Evolutionary conservation across 2,113 vertebrate genomes (phyloP).

Genomic region (Spea multiplicata): DNA sequence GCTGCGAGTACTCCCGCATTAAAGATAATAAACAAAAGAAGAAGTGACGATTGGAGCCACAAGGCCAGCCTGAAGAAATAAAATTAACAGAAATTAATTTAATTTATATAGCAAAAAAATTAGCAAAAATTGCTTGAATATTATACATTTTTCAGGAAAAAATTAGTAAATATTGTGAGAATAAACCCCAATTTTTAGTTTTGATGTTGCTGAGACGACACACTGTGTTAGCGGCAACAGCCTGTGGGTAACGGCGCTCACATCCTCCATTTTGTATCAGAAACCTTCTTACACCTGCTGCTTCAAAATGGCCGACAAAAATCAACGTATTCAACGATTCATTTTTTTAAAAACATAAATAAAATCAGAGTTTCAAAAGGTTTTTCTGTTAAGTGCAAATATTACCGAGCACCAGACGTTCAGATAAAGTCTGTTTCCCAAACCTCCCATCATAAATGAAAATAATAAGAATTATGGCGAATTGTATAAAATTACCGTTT

Average conservation of each 20-base stretch:
- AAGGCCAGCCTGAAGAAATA: too few species aligned
- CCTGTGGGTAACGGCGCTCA: background rate
- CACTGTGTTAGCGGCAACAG: background rate
- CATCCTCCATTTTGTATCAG: background rate
- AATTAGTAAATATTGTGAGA: too few species aligned
- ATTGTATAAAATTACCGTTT: conserved; percentile 33
- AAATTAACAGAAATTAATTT: too few species aligned
- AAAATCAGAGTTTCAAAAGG: conserved; percentile 27
- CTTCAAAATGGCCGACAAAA: background rate
- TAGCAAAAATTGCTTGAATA: too few species aligned
- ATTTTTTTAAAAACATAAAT: background rate
- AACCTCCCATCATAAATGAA: conserved; percentile 24
- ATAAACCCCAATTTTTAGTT: too few species aligned
- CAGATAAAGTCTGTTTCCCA: conserved; percentile 30
- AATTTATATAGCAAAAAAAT: too few species aligned
- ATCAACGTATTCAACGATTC: background rate
- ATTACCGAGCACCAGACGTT: conserved; percentile 40
- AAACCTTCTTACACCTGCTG: background rate
- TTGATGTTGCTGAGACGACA: too few species aligned
- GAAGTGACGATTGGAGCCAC: too few species aligned
- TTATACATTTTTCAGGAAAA: too few species aligned
- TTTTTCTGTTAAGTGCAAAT: conserved; percentile 42
- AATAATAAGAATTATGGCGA: conserved; percentile 35
- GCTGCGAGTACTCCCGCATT: too few species aligned
- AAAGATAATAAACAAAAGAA: too few species aligned